Evolutionary conservation across 2,113 vertebrate species (phyloP).

Genomic region (Melanostigma gelatinosum): DNA sequence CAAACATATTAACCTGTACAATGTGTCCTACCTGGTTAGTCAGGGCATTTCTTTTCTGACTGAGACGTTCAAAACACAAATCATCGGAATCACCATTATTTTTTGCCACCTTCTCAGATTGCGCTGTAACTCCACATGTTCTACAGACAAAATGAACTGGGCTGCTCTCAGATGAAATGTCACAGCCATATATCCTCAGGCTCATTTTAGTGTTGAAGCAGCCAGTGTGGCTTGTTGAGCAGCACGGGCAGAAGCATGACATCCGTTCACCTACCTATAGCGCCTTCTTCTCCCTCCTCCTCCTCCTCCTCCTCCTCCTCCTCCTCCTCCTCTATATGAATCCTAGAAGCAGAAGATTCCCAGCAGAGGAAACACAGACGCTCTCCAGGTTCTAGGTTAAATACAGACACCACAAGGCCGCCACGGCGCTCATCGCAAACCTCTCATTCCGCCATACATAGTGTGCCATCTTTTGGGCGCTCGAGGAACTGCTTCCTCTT

Average conservation of each 20-base stretch:
- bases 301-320: conserved; percentile 41
- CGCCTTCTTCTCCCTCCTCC: conserved; percentile 59
- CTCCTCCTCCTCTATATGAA: conserved; percentile 56
- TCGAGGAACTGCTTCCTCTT: conserved; percentile 52
- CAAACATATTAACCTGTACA: conserved; percentile 54
- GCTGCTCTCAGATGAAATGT: conserved; percentile 64
- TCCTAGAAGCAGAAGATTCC: conserved; percentile 73
- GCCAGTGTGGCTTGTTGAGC: conserved; percentile 66
- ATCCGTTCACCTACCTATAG: conserved; percentile 68
- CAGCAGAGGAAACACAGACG: conserved; percentile 73
- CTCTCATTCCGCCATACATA: conserved; percentile 71
- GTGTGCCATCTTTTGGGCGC: conserved; percentile 83
- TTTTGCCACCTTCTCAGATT: conserved; percentile 34
- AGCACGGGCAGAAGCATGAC: conserved; percentile 65
- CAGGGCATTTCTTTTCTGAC: conserved; percentile 52
- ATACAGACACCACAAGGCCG: conserved; percentile 69
- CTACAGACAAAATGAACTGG: conserved; percentile 54
- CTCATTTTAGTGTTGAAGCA: conserved; percentile 67
- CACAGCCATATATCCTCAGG: conserved; percentile 68
- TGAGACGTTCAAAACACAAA: conserved; percentile 52
- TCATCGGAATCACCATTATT: conserved; percentile 59
- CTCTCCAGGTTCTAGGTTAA: conserved; percentile 79
- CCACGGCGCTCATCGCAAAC: conserved; percentile 28
- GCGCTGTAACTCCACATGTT: conserved; percentile 50
- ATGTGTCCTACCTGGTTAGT: conserved; percentile 48